Conservation (phyloP, 1,140 invertebrate genomes). For the Atta colombica region DNA sequence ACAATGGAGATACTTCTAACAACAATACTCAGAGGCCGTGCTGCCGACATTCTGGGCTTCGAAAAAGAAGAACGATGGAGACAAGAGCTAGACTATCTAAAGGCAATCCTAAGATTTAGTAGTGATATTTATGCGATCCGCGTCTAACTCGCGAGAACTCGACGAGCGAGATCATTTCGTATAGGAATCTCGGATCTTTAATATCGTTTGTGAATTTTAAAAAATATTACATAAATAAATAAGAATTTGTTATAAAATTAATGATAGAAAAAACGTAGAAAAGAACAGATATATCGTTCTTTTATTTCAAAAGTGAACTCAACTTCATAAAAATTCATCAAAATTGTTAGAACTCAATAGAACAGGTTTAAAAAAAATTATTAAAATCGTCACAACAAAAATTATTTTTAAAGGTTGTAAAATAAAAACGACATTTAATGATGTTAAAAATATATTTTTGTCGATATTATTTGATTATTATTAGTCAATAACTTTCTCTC, state of each 20-base stretch:
- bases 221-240: background rate
- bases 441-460: too few species aligned
- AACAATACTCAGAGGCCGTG: conserved; percentile 65
- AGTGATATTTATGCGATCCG: conserved; percentile 21
- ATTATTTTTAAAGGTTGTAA: too few species aligned
- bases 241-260: background rate
- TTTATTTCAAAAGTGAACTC: too few species aligned
- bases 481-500: too few species aligned
- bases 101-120: conserved; percentile 21
- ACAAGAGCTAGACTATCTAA: conserved; percentile 8
- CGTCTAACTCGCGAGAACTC: background rate
- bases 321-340: too few species aligned
- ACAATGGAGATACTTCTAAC: conserved; percentile 67
- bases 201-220: background rate
- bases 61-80: conserved; percentile 45
- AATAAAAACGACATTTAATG: too few species aligned
- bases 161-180: background rate
- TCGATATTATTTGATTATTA: too few species aligned
- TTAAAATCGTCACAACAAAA: too few species aligned
- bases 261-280: background rate
- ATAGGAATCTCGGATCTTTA: background rate
- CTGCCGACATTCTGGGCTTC: conserved; percentile 43
- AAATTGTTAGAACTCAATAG: too few species aligned
- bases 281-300: background rate
- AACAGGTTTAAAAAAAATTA: too few species aligned